Percentiles rank a stretch among this genome's conserved stretches.
Conservation (phyloP, 1,140 invertebrate species). For the Mylabris phalerata region DNA sequence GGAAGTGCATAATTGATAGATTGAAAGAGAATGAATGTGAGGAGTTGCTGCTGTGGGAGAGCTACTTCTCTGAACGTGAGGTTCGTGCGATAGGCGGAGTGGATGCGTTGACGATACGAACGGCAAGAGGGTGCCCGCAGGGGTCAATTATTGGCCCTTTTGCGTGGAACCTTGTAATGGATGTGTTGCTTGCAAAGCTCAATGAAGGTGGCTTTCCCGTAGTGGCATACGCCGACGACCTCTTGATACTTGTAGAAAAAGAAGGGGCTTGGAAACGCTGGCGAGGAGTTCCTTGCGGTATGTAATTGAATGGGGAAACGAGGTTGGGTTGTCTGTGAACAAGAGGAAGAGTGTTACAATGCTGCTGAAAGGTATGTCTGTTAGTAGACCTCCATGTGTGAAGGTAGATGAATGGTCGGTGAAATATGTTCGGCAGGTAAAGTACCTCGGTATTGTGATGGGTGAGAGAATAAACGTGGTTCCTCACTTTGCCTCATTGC, state of each 20-base stretch:
- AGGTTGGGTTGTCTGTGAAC: slow-evolving; percentile 4
- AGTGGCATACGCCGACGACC: not conserved
- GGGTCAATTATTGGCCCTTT: slow-evolving; percentile 24
- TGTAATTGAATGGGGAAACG: slow-evolving; percentile 25
- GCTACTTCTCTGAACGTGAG: not conserved
- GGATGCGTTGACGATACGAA: too few relatives aligned
- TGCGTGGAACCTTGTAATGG: slow-evolving; percentile 21
- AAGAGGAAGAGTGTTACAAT: slow-evolving; percentile 1
- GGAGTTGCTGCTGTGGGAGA: not conserved
- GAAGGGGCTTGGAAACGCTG: slow-evolving; percentile 26
- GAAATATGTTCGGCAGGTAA: not conserved
- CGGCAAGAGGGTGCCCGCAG: slow-evolving; percentile 20
- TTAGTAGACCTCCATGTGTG: not conserved
- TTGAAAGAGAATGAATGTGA: not conserved
- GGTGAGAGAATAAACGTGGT: too few relatives aligned
- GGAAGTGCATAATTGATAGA: slow-evolving; percentile 35
- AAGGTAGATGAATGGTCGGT: not conserved
- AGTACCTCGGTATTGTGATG: slow-evolving; percentile 3
- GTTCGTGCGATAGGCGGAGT: not conserved
- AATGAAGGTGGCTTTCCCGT: not conserved
- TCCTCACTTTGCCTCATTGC: too few relatives aligned
- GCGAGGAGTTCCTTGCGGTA: not conserved
- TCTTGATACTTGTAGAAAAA: not conserved
- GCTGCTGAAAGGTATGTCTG: not conserved
- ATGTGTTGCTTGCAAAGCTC: not conserved